Percentiles rank a stretch among this genome's conserved stretches.
Conservation (phyloP, 2,888 invertebrate species). For the Tholera decimalis region DNA sequence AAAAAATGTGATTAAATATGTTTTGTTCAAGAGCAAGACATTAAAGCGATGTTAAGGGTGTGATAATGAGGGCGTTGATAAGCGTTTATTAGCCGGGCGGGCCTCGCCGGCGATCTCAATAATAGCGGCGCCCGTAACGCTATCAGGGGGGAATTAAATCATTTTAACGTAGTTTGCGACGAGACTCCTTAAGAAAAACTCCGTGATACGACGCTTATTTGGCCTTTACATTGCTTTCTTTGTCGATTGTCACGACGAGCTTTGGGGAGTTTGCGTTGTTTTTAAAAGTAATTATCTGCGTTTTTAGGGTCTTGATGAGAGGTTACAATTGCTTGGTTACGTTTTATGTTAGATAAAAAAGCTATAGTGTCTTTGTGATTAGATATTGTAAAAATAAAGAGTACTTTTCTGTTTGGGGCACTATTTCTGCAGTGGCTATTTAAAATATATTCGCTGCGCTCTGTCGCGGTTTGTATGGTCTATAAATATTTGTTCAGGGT, state of each 20-base stretch:
- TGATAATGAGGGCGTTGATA: conserved; percentile 92
- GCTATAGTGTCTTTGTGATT: neutral
- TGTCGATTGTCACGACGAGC: conserved; percentile 68
- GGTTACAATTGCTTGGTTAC: conserved; percentile 37
- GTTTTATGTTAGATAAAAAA: conserved; percentile 14
- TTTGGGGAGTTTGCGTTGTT: conserved; percentile 70
- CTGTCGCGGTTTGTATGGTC: too few species aligned
- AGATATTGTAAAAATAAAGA: neutral
- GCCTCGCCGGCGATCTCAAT: conserved; percentile 83
- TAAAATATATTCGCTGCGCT: too few species aligned
- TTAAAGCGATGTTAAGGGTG: conserved; percentile 92
- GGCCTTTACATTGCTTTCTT: conserved; percentile 80
- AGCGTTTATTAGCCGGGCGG: conserved; percentile 90
- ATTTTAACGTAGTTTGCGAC: conserved; percentile 89
- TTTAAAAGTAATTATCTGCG: conserved; percentile 70
- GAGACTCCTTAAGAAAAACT: conserved; percentile 84
- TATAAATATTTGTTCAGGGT: too few species aligned
- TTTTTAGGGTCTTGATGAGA: conserved; percentile 56
- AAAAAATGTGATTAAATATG: conserved; percentile 92
- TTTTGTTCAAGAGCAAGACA: conserved; percentile 92
- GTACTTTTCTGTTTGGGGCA: neutral
- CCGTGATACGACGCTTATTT: conserved; percentile 81
- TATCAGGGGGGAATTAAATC: conserved; percentile 90
- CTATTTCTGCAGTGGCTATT: neutral
- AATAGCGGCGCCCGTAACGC: conserved; percentile 82